Conservation (phyloP, 2,888 invertebrate species). For the Chymomyza procnemis region DNA sequence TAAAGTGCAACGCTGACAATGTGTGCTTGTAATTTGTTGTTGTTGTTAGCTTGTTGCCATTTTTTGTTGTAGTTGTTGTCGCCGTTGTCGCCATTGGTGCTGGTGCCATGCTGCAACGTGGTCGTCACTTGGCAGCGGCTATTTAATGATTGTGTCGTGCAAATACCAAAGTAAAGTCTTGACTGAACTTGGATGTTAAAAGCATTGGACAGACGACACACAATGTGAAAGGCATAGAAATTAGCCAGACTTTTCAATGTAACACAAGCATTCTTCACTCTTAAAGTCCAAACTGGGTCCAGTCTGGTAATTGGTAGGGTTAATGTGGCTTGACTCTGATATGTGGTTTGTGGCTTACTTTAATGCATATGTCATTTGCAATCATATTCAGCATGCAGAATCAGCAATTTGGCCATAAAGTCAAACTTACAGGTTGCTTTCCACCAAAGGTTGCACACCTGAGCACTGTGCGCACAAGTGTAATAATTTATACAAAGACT, state of each 20-base stretch:
- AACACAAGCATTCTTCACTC: not conserved
- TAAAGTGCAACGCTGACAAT: slow-evolving; percentile 68
- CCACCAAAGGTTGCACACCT: not conserved
- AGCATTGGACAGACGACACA: not conserved
- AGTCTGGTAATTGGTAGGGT: not conserved
- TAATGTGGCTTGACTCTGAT: not conserved
- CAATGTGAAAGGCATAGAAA: not conserved
- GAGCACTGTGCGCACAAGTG: slow-evolving; percentile 22
- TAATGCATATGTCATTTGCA: slow-evolving; percentile 66
- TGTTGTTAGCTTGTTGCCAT: slow-evolving; percentile 26
- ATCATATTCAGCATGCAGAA: slow-evolving; percentile 48
- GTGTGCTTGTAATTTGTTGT: slow-evolving; percentile 72
- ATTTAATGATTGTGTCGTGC: slow-evolving; percentile 71
- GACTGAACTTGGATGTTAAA: not conserved
- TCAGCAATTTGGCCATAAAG: slow-evolving; percentile 49
- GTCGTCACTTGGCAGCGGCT: slow-evolving; percentile 68
- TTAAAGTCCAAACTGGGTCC: not conserved
- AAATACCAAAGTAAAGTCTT: slow-evolving; percentile 54
- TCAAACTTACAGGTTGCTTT: slow-evolving; percentile 7
- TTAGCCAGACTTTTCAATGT: not conserved
- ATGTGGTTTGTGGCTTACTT: not conserved
- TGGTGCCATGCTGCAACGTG: slow-evolving; percentile 14
- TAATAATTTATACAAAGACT: slow-evolving; percentile 69
- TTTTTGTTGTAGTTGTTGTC: slow-evolving; percentile 52
- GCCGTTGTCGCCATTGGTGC: not conserved